These are phyloP conservation scores for Athene noctua DNA, from an alignment of 2,113 vertebrate species.

Conservation along the genomic window DNA sequence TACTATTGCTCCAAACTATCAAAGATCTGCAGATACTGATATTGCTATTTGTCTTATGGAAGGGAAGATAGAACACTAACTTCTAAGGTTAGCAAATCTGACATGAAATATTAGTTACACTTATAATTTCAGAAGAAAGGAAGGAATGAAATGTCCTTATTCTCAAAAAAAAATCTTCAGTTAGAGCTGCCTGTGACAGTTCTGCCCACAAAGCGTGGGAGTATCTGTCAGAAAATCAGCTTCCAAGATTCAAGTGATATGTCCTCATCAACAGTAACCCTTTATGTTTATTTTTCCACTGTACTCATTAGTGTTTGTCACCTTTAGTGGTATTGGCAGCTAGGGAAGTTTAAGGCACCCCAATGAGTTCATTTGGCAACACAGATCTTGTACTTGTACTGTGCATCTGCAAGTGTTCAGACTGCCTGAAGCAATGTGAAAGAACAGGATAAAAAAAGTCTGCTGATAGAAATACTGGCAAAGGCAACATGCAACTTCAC, in stretches of 20 bases:
- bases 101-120: not conserved
- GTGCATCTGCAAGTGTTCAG: not conserved
- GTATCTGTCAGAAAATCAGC: constrained; percentile 29
- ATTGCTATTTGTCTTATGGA: not conserved
- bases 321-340: not conserved
- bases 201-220: not conserved
- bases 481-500: not conserved
- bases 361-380: not conserved
- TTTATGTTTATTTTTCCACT: not conserved
- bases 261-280: not conserved
- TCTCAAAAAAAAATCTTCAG: not conserved
- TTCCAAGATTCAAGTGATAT: not conserved
- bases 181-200: constrained; percentile 4
- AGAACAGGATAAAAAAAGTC: not conserved
- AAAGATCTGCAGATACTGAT: not conserved
- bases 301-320: not conserved
- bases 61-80: not conserved
- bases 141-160: not conserved
- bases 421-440: not conserved
- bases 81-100: not conserved
- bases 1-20: not conserved
- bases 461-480: not conserved
- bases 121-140: not conserved
- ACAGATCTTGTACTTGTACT: not conserved
- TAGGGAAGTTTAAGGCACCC: not conserved